Percentiles rank a stretch among this genome's conserved stretches.
These are phyloP conservation scores for Schlechtendalia chinensis DNA, from an alignment of 1,140 invertebrate species.

Conservation along the genomic window DNA sequence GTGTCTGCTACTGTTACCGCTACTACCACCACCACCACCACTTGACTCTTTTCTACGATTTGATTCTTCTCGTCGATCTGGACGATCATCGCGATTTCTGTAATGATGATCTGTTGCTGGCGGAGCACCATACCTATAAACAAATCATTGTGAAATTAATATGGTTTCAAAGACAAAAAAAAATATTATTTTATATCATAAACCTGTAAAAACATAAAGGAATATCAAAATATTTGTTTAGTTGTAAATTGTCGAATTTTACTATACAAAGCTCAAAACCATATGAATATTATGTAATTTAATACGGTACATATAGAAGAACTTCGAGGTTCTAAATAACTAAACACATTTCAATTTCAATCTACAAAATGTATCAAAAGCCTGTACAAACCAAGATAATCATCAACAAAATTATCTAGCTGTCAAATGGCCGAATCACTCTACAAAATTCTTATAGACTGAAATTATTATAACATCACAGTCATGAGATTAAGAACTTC, in stretches of 20 bases:
- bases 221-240: slow-evolving; percentile 22
- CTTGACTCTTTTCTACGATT: slow-evolving; percentile 42
- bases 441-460: slow-evolving; percentile 21
- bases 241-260: slow-evolving; percentile 10
- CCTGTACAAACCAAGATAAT: slow-evolving; percentile 33
- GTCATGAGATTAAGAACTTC: not conserved
- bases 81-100: slow-evolving; percentile 27
- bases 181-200: not conserved
- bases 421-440: slow-evolving; percentile 26
- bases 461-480: not conserved
- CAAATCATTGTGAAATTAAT: not conserved
- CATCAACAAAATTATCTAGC: not conserved
- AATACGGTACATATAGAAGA: slow-evolving; percentile 10
- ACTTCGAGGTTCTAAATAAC: not conserved
- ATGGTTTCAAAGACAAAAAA: not conserved
- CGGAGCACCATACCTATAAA: slow-evolving; percentile 13
- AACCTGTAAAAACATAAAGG: slow-evolving; percentile 16
- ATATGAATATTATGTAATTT: not conserved
- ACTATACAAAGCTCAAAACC: not conserved
- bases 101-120: slow-evolving; percentile 37
- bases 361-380: not conserved
- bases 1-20: slow-evolving; percentile 22
- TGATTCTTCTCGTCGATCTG: slow-evolving; percentile 26
- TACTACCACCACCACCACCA: not conserved
- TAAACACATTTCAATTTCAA: not conserved